Conservation (phyloP, 2,888 invertebrate species). For the Pseudococcus longispinus region DNA sequence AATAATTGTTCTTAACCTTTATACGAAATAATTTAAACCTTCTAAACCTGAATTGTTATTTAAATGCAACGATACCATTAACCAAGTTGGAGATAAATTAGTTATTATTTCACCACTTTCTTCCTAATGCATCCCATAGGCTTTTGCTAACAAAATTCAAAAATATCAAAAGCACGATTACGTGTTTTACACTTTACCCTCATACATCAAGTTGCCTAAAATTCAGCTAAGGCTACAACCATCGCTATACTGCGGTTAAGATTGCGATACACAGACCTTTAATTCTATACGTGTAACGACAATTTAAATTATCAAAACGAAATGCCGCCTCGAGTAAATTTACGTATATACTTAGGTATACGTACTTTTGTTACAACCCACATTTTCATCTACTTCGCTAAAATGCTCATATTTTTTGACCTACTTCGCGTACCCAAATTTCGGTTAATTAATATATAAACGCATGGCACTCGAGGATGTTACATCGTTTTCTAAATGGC, state of each 20-base stretch:
- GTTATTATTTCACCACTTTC: slow-evolving; percentile 35
- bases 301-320: slow-evolving; percentile 35
- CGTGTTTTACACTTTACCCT: slow-evolving; percentile 18
- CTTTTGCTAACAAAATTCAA: background rate
- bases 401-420: background rate
- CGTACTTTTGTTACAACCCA: background rate
- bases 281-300: slow-evolving; percentile 29
- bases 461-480: background rate
- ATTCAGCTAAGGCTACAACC: background rate
- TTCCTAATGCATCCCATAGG: slow-evolving; percentile 26
- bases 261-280: slow-evolving; percentile 17
- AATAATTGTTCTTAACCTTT: slow-evolving; percentile 52
- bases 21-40: slow-evolving; percentile 44
- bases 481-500: background rate
- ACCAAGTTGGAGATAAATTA: slow-evolving; percentile 47
- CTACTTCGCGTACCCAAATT: background rate
- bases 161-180: slow-evolving; percentile 36
- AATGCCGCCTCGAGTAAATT: slow-evolving; percentile 37
- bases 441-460: slow-evolving; percentile 6
- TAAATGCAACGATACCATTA: slow-evolving; percentile 42
- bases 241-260: background rate
- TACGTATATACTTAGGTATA: background rate
- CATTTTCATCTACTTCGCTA: background rate
- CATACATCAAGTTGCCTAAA: slow-evolving; percentile 6
- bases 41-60: slow-evolving; percentile 32